Conservation (phyloP, 2,113 vertebrate species). For the Polyodon spathula region DNA sequence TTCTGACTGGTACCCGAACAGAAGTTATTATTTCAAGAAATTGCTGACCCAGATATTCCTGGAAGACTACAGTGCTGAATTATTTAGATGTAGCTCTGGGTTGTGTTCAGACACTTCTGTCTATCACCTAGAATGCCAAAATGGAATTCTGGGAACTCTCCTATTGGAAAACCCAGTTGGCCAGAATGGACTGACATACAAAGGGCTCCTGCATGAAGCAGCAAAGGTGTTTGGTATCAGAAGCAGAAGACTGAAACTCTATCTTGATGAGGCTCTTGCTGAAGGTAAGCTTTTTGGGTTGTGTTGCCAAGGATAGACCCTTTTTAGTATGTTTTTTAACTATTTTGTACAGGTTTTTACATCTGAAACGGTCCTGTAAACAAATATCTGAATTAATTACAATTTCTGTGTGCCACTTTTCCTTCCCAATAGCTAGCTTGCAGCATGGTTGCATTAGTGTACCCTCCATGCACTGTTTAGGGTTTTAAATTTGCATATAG, state of each 20-base stretch:
- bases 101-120: conserved; percentile 1
- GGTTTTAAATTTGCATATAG: no score
- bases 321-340: not conserved
- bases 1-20: no score
- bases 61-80: no score
- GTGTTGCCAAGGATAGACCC: not conserved
- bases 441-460: no score
- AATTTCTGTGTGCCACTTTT: no score
- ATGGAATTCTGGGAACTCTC: conserved; percentile 73
- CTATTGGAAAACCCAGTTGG: conserved; percentile 79
- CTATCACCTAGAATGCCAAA: conserved; percentile 63
- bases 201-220: conserved; percentile 63
- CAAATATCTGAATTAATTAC: no score
- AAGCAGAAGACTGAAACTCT: conserved; percentile 71
- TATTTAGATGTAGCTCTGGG: no score
- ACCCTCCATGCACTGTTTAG: no score
- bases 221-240: conserved; percentile 88
- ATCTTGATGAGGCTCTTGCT: conserved; percentile 70
- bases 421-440: no score
- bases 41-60: no score
- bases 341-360: not conserved
- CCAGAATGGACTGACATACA: conserved; percentile 65
- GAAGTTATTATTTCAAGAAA: no score
- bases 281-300: conserved; percentile 55
- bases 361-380: no score